Percentiles rank a stretch among this genome's conserved stretches.
Conservation (phyloP, 1,140 invertebrate genomes). For the Trichoplusia ni region DNA sequence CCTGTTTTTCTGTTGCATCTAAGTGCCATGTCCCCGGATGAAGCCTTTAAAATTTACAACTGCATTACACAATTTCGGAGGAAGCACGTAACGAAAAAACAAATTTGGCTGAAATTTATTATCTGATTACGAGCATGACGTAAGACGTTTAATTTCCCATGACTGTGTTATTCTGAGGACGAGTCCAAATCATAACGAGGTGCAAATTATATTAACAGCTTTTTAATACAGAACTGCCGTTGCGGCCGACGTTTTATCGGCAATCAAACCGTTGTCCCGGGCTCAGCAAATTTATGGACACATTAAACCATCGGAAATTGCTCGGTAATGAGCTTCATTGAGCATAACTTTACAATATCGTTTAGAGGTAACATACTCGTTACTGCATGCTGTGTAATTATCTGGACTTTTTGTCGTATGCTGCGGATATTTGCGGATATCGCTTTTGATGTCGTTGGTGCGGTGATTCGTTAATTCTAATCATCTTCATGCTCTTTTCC, state of each 20-base stretch:
- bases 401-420: background rate
- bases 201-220: conserved; percentile 62
- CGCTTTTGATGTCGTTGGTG: background rate
- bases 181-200: conserved; percentile 48
- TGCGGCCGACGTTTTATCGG: conserved; percentile 57
- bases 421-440: background rate
- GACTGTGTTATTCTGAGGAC: conserved; percentile 22
- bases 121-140: conserved; percentile 15
- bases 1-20: too few species aligned
- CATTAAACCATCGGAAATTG: conserved; percentile 48
- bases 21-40: too few species aligned
- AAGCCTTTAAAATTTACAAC: too few species aligned
- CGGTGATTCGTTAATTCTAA: too few species aligned
- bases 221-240: conserved; percentile 55
- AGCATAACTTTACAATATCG: conserved; percentile 31
- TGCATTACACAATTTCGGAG: too few species aligned
- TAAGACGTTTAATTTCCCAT: conserved; percentile 40
- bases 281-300: conserved; percentile 52
- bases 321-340: conserved; percentile 36
- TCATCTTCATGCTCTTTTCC: too few species aligned
- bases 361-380: conserved; percentile 23
- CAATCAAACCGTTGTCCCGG: conserved; percentile 54
- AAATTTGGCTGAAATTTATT: background rate
- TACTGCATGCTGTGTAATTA: background rate
- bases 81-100: background rate